A percentile compares a stretch with the other conserved stretches of the same genome.
phyloP scores from a whole-genome alignment of 2,888 invertebrate species.

The Gibbula magus region DNA sequence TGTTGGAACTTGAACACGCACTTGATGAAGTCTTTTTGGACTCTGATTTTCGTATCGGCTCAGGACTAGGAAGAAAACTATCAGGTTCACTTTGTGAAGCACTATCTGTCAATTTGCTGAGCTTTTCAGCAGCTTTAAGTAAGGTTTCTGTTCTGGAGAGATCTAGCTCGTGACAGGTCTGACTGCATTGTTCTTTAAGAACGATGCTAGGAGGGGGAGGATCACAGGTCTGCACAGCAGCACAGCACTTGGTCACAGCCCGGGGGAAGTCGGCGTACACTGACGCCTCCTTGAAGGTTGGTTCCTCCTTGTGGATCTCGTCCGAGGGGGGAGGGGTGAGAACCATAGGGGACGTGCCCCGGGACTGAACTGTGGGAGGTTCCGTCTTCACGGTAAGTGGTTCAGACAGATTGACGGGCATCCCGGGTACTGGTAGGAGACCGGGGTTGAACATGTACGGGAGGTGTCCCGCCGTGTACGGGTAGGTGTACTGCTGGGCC shows the following conservation, averaged over 20 bases:
- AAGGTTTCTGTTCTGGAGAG: background rate
- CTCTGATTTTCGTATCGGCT: background rate
- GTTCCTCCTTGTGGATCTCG: slow-evolving; percentile 9
- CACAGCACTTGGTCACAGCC: slow-evolving; percentile 26
- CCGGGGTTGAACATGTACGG: slow-evolving; percentile 54
- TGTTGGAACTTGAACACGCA: background rate
- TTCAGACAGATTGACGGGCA: slow-evolving; percentile 39
- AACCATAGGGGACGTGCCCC: slow-evolving; percentile 69
- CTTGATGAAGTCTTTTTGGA: background rate
- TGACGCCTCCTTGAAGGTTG: slow-evolving; percentile 6
- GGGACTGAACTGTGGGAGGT: slow-evolving; percentile 58
- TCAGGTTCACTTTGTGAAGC: slow-evolving; percentile 2
- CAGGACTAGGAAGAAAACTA: background rate
- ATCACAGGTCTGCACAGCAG: slow-evolving; percentile 38
- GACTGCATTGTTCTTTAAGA: slow-evolving; percentile 28
- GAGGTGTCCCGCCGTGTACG: slow-evolving; percentile 42
- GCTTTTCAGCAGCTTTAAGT: background rate
- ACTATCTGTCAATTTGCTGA: background rate
- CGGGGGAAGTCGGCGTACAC: slow-evolving; percentile 3
- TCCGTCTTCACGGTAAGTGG: slow-evolving; percentile 50
- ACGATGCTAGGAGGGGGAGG: background rate
- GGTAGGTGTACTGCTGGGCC: slow-evolving; percentile 36
- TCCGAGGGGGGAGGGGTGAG: slow-evolving; percentile 48
- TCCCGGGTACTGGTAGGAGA: slow-evolving; percentile 43
- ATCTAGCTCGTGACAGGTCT: slow-evolving; percentile 22